A percentile compares a stretch with the other conserved stretches of the same genome.
Conservation (phyloP, 2,113 vertebrate species). For the Xenus cinereus region DNA sequence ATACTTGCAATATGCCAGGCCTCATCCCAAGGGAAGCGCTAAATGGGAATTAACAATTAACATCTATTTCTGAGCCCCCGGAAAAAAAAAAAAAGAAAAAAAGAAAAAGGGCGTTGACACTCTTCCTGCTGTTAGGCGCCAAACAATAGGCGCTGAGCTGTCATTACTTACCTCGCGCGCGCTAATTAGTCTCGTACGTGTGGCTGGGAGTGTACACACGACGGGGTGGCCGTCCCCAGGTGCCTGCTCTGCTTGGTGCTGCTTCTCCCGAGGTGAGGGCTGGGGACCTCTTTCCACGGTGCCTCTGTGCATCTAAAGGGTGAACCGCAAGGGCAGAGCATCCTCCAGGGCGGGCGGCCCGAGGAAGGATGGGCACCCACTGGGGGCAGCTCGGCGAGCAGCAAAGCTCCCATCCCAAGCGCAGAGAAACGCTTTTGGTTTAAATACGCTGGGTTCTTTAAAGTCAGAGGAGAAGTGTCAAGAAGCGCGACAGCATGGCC, state of each 20-base stretch:
- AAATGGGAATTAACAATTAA: not conserved
- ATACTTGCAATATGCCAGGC: not conserved
- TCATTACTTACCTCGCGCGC: not conserved
- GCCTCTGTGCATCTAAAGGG: not conserved
- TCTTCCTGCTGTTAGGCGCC: not conserved
- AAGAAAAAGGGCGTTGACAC: not conserved
- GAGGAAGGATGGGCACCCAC: accelerated
- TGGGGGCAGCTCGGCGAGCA: not conserved
- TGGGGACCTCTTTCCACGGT: not conserved
- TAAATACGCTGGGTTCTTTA: not conserved
- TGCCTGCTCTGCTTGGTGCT: not conserved
- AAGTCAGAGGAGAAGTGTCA: not conserved
- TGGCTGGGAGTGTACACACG: not conserved
- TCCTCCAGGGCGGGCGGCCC: not conserved
- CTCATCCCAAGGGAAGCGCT: not conserved
- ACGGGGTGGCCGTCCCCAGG: not conserved
- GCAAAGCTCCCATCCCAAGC: not conserved
- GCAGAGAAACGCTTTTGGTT: not conserved
- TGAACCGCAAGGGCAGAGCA: not conserved
- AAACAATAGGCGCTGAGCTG: not conserved
- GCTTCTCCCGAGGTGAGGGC: not conserved
- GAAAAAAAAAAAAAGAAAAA: not conserved
- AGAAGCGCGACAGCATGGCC: not conserved
- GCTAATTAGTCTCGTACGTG: not conserved
- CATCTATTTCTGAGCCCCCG: not conserved